A percentile compares a stretch with the other conserved stretches of the same genome.
phyloP scores from a whole-genome alignment of 1,140 invertebrate genomes.

The Halyomorpha halys region DNA sequence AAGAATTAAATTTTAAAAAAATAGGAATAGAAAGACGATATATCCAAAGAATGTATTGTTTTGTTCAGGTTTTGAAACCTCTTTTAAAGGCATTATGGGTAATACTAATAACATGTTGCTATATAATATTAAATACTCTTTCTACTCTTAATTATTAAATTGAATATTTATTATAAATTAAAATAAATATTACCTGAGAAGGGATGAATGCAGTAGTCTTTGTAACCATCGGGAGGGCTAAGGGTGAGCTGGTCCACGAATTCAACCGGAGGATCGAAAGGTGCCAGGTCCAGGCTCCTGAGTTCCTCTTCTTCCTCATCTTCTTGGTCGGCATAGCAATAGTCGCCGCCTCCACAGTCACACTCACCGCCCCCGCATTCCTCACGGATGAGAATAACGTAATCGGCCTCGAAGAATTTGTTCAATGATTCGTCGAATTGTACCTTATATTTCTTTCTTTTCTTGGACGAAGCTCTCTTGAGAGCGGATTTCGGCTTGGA shows the following conservation, averaged over 20 bases:
- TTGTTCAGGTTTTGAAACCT: too few relatives aligned
- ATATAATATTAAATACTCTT: too few relatives aligned
- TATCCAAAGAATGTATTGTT: too few relatives aligned
- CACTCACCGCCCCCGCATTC: slow-evolving; percentile 62
- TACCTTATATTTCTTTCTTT: slow-evolving; percentile 57
- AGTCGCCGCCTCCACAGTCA: slow-evolving; percentile 29
- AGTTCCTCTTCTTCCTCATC: slow-evolving; percentile 34
- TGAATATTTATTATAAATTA: too few relatives aligned
- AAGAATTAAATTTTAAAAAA: too few relatives aligned
- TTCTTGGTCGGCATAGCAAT: slow-evolving; percentile 19
- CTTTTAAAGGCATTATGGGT: too few relatives aligned
- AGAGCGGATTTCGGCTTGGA: slow-evolving; percentile 41
- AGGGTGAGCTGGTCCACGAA: slow-evolving; percentile 65
- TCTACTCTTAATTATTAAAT: too few relatives aligned
- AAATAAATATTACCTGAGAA: neutral
- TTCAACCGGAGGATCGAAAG: slow-evolving; percentile 44
- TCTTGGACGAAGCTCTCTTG: slow-evolving; percentile 40
- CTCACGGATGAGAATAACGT: slow-evolving; percentile 73
- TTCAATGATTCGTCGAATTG: slow-evolving; percentile 75
- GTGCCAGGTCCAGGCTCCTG: slow-evolving; percentile 3
- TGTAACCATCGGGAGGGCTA: slow-evolving; percentile 76
- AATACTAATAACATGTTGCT: too few relatives aligned
- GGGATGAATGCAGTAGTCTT: slow-evolving; percentile 42
- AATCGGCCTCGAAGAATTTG: slow-evolving; percentile 78
- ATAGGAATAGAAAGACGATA: too few relatives aligned